These are phyloP conservation scores for Leucopternis melanops DNA, from an alignment of 2,113 vertebrate genomes.

Conservation along the genomic window DNA sequence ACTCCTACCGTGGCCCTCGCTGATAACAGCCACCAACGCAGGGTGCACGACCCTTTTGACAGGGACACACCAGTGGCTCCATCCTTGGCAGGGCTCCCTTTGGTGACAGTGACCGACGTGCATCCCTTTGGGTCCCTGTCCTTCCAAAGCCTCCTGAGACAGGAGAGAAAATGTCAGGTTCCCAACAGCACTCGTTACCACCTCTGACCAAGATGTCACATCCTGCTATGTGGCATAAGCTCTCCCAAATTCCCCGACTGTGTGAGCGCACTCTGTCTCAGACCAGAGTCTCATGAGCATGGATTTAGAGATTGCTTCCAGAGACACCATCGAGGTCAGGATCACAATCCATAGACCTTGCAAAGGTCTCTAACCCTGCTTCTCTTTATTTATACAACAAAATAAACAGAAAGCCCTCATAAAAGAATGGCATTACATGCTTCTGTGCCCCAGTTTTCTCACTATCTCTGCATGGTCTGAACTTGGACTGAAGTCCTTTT, in stretches of 20 bases:
- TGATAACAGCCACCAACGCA: background rate
- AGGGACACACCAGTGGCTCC: fast-evolving
- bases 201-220: background rate
- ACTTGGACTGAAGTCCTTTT: background rate
- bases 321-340: background rate
- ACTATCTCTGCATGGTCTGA: background rate
- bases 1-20: too few species aligned
- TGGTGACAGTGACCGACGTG: background rate
- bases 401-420: background rate
- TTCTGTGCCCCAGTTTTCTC: background rate
- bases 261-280: background rate
- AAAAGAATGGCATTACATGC: background rate
- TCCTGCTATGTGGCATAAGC: fast-evolving
- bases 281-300: too few species aligned
- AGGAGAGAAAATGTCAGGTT: background rate
- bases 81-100: background rate
- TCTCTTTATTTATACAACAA: background rate
- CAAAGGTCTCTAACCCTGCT: background rate
- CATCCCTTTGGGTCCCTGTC: background rate
- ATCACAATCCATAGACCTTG: background rate
- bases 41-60: background rate
- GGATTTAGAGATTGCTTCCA: background rate
- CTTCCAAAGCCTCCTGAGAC: background rate
- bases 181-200: fast-evolving
- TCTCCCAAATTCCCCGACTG: fast-evolving